Conservation (phyloP, 64 coral and sea anemone species). For the Acropora yongei region DNA sequence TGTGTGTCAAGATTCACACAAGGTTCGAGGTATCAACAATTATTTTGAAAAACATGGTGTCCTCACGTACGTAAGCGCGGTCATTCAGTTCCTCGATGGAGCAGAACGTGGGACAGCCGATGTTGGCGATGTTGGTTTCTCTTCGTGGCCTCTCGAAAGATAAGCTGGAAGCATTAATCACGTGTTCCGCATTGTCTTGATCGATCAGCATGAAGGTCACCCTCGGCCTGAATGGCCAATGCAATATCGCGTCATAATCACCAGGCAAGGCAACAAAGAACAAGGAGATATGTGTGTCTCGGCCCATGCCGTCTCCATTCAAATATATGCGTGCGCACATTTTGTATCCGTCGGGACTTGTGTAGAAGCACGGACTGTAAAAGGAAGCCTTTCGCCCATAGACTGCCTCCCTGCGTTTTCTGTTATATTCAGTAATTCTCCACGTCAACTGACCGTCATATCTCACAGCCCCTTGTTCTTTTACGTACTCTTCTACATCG, state of each 20-base stretch:
- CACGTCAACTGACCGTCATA: constrained; percentile 77
- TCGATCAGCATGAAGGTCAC: constrained; percentile 77
- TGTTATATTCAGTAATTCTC: constrained; percentile 74
- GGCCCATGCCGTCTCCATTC: constrained; percentile 77
- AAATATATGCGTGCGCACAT: constrained; percentile 60
- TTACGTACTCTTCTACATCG: too few relatives aligned
- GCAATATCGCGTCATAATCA: constrained; percentile 71
- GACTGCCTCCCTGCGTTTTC: constrained; percentile 60
- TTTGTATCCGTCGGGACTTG: constrained; percentile 72
- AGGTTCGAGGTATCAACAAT: constrained; percentile 26
- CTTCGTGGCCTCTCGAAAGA: constrained; percentile 71
- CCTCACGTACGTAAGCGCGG: constrained; percentile 66
- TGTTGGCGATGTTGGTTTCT: constrained; percentile 79
- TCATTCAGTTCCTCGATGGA: constrained; percentile 45
- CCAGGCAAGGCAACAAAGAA: constrained; percentile 81
- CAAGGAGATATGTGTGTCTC: constrained; percentile 64
- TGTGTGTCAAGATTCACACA: too few relatives aligned
- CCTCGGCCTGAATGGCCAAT: constrained; percentile 80
- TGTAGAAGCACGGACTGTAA: constrained; percentile 86
- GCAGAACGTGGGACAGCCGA: constrained; percentile 80
- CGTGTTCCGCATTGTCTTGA: constrained; percentile 33
- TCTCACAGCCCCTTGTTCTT: neutral
- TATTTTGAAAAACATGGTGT: constrained; percentile 81
- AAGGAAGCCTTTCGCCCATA: constrained; percentile 42
- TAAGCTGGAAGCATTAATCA: constrained; percentile 76